Conservation (phyloP, 2,113 vertebrate species). For the Thryonomys swinderianus region DNA sequence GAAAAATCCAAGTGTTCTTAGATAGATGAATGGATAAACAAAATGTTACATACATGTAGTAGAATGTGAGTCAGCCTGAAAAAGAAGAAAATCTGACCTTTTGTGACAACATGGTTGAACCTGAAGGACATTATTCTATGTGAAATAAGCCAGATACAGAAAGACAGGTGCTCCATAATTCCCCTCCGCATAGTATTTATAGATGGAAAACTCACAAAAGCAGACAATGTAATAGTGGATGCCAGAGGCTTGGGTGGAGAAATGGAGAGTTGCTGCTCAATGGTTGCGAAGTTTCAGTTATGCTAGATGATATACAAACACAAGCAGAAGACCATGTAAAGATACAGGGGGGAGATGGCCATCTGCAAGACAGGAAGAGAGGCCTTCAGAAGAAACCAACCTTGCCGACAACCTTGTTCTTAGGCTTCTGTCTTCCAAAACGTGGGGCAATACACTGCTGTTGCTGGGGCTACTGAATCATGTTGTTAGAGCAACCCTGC, state of each 20-base stretch:
- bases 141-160: not conserved
- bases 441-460: not conserved
- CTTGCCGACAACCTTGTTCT: not conserved
- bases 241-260: not conserved
- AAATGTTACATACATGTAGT: not conserved
- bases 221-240: not conserved
- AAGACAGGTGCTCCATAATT: not conserved
- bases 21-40: not conserved
- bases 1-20: not conserved
- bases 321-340: not conserved
- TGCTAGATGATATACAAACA: not conserved
- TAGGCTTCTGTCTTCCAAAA: not conserved
- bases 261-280: not conserved
- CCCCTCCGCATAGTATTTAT: not conserved
- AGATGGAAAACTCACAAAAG: not conserved
- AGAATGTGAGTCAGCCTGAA: not conserved
- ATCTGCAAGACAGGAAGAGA: not conserved
- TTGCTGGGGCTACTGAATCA: not conserved
- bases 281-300: not conserved
- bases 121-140: not conserved
- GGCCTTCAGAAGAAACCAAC: not conserved
- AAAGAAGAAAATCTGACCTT: not conserved
- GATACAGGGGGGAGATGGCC: not conserved
- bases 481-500: not conserved
- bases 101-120: not conserved